Base-by-base conservation (phyloP, 2,113 vertebrate genomes). In the Myotis davidii region DNA sequence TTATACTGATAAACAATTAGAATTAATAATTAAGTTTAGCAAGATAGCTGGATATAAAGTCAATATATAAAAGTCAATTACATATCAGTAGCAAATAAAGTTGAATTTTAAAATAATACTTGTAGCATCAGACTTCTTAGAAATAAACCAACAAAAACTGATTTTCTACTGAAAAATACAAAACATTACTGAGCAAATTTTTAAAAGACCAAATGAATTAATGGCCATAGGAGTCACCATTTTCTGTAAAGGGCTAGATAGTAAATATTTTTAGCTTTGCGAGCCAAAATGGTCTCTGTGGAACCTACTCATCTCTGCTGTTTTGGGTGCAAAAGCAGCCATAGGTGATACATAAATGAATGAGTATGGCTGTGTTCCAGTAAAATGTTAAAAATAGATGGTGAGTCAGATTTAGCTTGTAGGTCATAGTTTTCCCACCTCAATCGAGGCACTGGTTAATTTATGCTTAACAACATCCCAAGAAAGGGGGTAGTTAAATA, bases 21-120 rank as follows among this genome's bases (percentile, higher is more conserved):
- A 73, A 79, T 77, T 81, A 74, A 76, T 76, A 74, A 76, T 74
- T 94, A 64, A 65, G 21, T 72, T 85, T 61, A 59, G 34, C 64
- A 79, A 56, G 42, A n/a, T 76, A 45, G n/a, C 17, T 39, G 13
- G 11, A 42, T 85, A 39, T n/a, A 64, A 78, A 34, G 20, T 72
- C 12, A 73, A 27, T 78, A 73, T 52, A 54, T 78, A 52, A 39
- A 82, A 82, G 52, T 9, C 27, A 45, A 2, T 74, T 94, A 34
- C 65, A 42, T 88, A 54, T 82, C 20, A 50, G 3, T 59, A 90
- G 37, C 81, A 90, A 81, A 70, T 79, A 79, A 90, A 72, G 34
- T 54, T 94, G 39, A 85, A 61, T 94, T n/a, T 94, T 72, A 78
- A 90, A 90, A 39, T 90, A 52, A 70, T 39, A 6, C 70, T 78